A percentile compares a stretch with the other conserved stretches of the same genome.
Evolutionary conservation across 2,113 vertebrate species (phyloP).

Genomic region (Garra rufa): DNA sequence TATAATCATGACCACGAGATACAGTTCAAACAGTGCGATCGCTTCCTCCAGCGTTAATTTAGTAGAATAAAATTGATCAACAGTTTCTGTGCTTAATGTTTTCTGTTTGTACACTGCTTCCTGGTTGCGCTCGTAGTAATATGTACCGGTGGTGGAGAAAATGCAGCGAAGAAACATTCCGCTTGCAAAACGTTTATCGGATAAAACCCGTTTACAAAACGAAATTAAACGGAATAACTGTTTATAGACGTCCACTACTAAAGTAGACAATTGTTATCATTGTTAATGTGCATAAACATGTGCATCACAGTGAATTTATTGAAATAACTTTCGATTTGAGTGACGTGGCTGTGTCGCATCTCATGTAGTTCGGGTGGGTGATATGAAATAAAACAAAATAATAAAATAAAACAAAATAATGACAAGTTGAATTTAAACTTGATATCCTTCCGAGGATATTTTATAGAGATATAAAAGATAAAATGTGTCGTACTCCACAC

Average conservation of each 20-base stretch:
- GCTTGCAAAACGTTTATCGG: background rate
- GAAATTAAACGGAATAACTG: no score
- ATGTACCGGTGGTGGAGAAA: slow-evolving; percentile 60
- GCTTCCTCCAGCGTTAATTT: slow-evolving; percentile 77
- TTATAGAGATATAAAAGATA: no score
- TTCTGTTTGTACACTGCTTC: slow-evolving; percentile 64
- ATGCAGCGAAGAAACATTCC: background rate
- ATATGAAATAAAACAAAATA: background rate
- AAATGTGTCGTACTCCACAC: background rate
- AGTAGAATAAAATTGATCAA: background rate
- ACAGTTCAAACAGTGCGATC: slow-evolving; percentile 75
- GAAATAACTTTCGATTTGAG: background rate
- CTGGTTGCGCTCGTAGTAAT: slow-evolving; percentile 59
- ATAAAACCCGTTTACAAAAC: background rate
- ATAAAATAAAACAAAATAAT: background rate
- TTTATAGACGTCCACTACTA: background rate
- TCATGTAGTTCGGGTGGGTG: background rate
- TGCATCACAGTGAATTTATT: background rate
- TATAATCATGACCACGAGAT: slow-evolving; percentile 79
- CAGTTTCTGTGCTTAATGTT: background rate
- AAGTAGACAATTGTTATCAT: background rate
- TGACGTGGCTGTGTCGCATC: slow-evolving; percentile 36
- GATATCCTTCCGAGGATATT: background rate
- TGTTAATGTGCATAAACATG: background rate
- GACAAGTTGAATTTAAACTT: no score